Conservation (phyloP, 1,140 invertebrate genomes). For the Hestina assimilis region DNA sequence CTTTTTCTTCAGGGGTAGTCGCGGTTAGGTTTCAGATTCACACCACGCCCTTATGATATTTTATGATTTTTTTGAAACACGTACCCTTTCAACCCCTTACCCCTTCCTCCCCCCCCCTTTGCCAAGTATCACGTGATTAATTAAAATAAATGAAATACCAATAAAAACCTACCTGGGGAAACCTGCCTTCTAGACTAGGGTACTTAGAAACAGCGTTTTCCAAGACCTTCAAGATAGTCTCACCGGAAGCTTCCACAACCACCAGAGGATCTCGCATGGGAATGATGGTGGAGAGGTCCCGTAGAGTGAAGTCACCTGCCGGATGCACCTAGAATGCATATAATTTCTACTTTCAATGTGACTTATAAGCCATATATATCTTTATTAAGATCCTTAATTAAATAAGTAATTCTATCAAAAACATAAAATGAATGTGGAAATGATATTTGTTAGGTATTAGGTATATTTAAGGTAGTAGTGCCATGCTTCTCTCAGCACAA, state of each 20-base stretch:
- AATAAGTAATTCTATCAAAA: too few relatives aligned
- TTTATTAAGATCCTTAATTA: too few relatives aligned
- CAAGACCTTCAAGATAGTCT: conserved; percentile 84
- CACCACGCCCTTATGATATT: too few relatives aligned
- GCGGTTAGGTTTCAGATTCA: too few relatives aligned
- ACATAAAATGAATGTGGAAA: too few relatives aligned
- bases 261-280: conserved; percentile 91
- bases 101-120: too few relatives aligned
- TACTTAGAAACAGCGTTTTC: conserved; percentile 83
- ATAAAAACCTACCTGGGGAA: conserved; percentile 51
- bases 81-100: too few relatives aligned
- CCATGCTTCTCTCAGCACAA: too few relatives aligned
- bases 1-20: too few relatives aligned
- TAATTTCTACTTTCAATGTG: background rate
- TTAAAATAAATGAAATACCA: background rate
- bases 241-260: conserved; percentile 83
- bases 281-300: conserved; percentile 89
- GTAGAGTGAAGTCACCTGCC: conserved; percentile 88
- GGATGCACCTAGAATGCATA: conserved; percentile 80
- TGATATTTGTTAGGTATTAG: too few relatives aligned
- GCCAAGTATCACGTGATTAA: background rate
- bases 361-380: background rate
- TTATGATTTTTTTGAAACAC: too few relatives aligned
- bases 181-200: conserved; percentile 61
- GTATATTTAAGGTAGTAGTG: too few relatives aligned